Conservation (phyloP, 2,888 invertebrate species). For the Isotomurus palustris region DNA sequence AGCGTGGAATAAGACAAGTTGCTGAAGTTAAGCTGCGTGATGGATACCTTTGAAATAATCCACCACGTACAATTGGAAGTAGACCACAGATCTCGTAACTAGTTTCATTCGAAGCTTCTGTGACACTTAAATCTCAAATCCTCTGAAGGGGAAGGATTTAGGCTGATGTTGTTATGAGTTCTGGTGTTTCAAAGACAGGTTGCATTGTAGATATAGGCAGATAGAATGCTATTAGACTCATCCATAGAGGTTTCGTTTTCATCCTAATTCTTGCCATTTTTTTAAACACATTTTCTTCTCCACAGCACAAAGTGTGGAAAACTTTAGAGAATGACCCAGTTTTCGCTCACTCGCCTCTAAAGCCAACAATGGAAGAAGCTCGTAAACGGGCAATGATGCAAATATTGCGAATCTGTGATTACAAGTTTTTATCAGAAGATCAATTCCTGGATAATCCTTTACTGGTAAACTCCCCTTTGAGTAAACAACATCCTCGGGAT, state of each 20-base stretch:
- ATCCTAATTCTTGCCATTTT: too few species aligned
- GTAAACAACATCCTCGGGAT: not conserved
- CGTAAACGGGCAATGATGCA: conserved; percentile 59
- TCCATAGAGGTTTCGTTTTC: too few species aligned
- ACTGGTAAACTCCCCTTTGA: conserved; percentile 19
- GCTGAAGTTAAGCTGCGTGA: conserved; percentile 50
- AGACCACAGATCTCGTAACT: not conserved
- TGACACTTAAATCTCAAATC: not conserved
- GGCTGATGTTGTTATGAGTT: not conserved
- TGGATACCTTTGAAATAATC: not conserved
- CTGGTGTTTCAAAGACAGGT: too few species aligned
- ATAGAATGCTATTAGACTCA: too few species aligned
- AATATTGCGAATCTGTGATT: conserved; percentile 62
- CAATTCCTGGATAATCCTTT: conserved; percentile 37
- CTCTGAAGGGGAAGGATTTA: not conserved
- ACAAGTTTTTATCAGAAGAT: conserved; percentile 57
- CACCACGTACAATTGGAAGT: too few species aligned
- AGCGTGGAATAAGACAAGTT: conserved; percentile 35
- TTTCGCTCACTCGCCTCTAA: conserved; percentile 55
- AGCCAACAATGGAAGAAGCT: conserved; percentile 52
- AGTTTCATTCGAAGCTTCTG: not conserved
- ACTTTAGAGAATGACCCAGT: conserved; percentile 59
- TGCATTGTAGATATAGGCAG: too few species aligned
- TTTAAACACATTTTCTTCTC: too few species aligned
- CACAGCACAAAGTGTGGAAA: conserved; percentile 58